These are phyloP conservation scores for Tenthredo livida DNA, from an alignment of 2,888 invertebrate species.

Conservation along the genomic window DNA sequence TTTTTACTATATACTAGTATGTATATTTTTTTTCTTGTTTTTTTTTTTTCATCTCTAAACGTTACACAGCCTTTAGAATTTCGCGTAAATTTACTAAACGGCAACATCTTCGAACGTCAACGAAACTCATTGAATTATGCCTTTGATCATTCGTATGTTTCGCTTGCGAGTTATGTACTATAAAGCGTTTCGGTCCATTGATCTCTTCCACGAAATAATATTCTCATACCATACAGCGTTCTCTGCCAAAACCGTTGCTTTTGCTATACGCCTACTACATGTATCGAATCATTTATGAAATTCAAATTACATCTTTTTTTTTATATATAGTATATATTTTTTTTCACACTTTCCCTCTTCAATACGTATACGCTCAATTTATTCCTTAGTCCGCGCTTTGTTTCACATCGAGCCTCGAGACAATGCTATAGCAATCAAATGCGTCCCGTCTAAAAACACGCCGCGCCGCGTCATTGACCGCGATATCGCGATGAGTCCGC, in stretches of 20 bases:
- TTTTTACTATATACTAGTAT: not conserved
- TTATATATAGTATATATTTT: too few species aligned
- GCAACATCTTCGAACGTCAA: not conserved
- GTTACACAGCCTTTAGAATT: not conserved
- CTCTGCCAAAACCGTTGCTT: not conserved
- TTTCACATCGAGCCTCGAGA: constrained; percentile 42
- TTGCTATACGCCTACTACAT: not conserved
- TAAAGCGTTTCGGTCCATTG: not conserved
- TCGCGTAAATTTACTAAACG: not conserved
- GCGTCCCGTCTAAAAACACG: constrained; percentile 32
- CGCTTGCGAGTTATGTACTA: not conserved
- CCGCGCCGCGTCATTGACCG: constrained; percentile 45
- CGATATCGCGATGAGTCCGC: constrained; percentile 36
- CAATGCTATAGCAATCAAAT: constrained; percentile 48
- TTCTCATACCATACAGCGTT: not conserved
- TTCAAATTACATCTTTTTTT: not conserved
- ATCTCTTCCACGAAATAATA: constrained; percentile 13
- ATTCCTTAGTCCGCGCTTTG: constrained; percentile 16
- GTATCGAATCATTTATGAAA: not conserved
- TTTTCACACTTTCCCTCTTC: not conserved
- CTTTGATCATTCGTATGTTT: not conserved
- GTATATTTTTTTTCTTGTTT: not conserved
- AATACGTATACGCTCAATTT: constrained; percentile 25
- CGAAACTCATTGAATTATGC: not conserved
- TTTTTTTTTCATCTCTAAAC: not conserved